Conservation (phyloP, 2,888 invertebrate species). For the Heliconius sara region DNA sequence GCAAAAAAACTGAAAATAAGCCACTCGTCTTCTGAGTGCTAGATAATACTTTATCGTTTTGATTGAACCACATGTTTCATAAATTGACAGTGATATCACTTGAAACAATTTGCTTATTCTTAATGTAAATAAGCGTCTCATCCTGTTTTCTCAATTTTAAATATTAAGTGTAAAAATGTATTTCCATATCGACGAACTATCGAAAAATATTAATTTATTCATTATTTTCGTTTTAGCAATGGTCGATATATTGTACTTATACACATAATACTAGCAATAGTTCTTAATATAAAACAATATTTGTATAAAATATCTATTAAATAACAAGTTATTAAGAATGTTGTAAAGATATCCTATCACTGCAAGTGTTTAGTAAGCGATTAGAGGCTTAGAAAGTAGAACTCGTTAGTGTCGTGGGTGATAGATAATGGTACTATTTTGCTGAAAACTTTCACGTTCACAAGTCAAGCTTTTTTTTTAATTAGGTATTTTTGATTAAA, state of each 20-base stretch:
- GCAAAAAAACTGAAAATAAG: neutral
- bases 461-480: neutral
- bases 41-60: slow-evolving; percentile 32
- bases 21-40: slow-evolving; percentile 7
- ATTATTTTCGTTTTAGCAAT: too few species aligned
- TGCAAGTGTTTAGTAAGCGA: slow-evolving; percentile 35
- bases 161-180: too few species aligned
- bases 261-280: slow-evolving; percentile 1
- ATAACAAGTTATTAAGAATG: slow-evolving; percentile 25
- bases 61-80: slow-evolving; percentile 23
- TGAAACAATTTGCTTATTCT: slow-evolving; percentile 6
- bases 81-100: slow-evolving; percentile 27
- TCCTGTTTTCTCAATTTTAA: neutral
- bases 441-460: slow-evolving; percentile 14
- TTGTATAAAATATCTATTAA: slow-evolving; percentile 28
- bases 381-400: slow-evolving; percentile 30
- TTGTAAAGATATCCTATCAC: slow-evolving; percentile 42
- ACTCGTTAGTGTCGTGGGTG: slow-evolving; percentile 23
- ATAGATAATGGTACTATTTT: neutral
- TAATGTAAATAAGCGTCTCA: neutral
- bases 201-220: neutral
- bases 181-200: too few species aligned
- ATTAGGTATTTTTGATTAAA: too few species aligned
- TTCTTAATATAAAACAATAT: slow-evolving; percentile 22
- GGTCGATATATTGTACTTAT: neutral